Base-by-base conservation (phyloP, 2,797 vertebrate genomes). In the Manis pentadactyla region DNA sequence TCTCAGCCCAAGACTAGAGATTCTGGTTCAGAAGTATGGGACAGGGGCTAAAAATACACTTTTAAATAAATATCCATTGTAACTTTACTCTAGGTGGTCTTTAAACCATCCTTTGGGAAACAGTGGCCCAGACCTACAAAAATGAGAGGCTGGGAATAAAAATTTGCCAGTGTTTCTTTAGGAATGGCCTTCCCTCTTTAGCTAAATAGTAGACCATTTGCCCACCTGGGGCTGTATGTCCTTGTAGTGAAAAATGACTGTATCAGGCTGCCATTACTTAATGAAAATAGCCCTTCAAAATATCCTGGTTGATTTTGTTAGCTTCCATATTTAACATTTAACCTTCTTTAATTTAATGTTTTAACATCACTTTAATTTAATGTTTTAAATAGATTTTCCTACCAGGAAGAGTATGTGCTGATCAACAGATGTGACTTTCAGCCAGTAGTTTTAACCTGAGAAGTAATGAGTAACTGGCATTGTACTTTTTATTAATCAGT, bases 321-420 rank as follows among this genome's bases (percentile, higher is more conserved):
- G 69, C 63, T 96, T 90, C 74, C 85, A 68, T 84, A 77, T 90
- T 95, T 86, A 31, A 89, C 78, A 75, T 66, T 74, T 89, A 95
- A 88, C 53, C 66, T 83, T 94, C 39, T 91, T 86, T 92, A 77
- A 92, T 61, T 86, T 63, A 46, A 86, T 94, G 95, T 96, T 64
- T 87, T 91, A 78, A 93, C 46, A 46, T 46, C 46, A 46, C 46
- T 46, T 46, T 46, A 46, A 46, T 46, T 46, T 46, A 42, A 82
- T 93, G 94, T 95, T 63, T 87, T 88, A 84, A 93, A 71, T 93
- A 90, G 66, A 91, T 90, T 88, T 92, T 91, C 55, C 63, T 93
- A 61, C n/a, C 46, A 68, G 57, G 53, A 86, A 87, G 68, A 96
- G 34, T 39, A 46, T 73, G 15, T 87, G 63, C 74, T 93, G 49